Evolutionary conservation across 2,888 invertebrate genomes (phyloP), one percentile per base, ranked within the genome.

Genomic region (Phyllotreta cruciferae): DNA sequence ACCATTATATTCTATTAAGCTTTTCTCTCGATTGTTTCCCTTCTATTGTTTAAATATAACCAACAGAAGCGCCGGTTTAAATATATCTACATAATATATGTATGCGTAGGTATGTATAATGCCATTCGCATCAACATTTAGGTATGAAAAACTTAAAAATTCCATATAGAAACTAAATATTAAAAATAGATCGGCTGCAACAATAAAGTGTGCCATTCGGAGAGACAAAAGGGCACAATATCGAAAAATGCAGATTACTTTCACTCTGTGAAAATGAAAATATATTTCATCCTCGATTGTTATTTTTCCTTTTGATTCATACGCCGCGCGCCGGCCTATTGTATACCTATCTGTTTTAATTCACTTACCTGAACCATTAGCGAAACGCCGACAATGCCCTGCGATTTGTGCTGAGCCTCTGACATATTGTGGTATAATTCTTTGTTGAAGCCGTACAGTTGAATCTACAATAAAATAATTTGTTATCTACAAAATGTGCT

Each of bases 401-500:
- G 94, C n/a, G 97, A 94, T 80, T 96, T 94, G 81, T 94, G 93
- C 76, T 93, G 93, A 4, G 98, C 98, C 80, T 96, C 94, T 35
- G 95, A 92, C 90, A 96, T 93, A 81, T 98, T 98, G 80, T 93
- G 92, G 82, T 98, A 98, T 57, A 98, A 85, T 81, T 98, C 97
- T 69, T 94, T 93, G 82, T 98, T 98, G 85, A 95, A 98, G 1
- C 97, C 98, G 75, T 96, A 94, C 63, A 98, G 85, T 83, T 98
- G 98, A 74, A 98, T 93, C 97, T 98, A 87, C 54, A 73, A 74
- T 61, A 67, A 66, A 64, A 63, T 64, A 41, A 49, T 10, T 8
- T 50, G 5, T 50, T 35, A 0, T 8, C 0, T 53, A 6, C 24
- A 24, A 24, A 24, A 24, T 24, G 24, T 24, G 24, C 4, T 24